These are phyloP conservation scores for Spodoptera litura DNA, from an alignment of 1,140 invertebrate species.

Conservation along the genomic window DNA sequence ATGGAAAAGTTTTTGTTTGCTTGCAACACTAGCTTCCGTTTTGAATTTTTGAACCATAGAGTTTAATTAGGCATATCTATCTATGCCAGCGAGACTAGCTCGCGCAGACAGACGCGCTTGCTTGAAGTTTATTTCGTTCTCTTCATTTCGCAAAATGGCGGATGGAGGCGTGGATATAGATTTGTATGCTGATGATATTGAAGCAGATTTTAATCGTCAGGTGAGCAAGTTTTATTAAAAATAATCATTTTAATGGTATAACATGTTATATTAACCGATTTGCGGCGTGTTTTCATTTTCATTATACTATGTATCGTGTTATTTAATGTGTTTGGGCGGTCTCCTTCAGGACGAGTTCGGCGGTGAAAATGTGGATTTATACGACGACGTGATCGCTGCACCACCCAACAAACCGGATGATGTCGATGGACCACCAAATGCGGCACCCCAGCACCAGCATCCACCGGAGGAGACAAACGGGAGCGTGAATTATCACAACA, in stretches of 20 bases:
- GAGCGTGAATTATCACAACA: constrained; percentile 86
- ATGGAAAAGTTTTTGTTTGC: background rate
- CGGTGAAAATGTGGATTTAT: constrained; percentile 96
- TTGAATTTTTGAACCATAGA: background rate
- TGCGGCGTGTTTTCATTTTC: constrained; percentile 4
- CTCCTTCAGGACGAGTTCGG: constrained; percentile 92
- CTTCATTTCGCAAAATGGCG: constrained; percentile 91
- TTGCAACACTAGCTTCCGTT: background rate
- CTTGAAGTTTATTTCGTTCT: background rate
- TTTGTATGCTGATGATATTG: constrained; percentile 98
- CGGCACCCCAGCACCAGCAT: constrained; percentile 75
- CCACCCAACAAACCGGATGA: constrained; percentile 87
- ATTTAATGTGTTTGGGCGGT: constrained; percentile 48
- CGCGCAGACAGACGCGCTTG: background rate
- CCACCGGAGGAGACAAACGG: constrained; percentile 90
- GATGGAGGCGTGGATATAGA: constrained; percentile 98
- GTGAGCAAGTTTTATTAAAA: constrained; percentile 59
- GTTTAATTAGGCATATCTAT: too few species aligned
- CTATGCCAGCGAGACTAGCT: background rate
- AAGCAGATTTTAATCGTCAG: constrained; percentile 94
- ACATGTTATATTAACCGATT: background rate
- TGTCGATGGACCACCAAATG: constrained; percentile 84
- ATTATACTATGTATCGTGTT: too few species aligned
- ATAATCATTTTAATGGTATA: background rate
- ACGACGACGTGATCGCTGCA: constrained; percentile 97